Evolutionary conservation across 1,140 invertebrate genomes (phyloP), one percentile per base, ranked within the genome.

Genomic region (Lepidostoma basale): DNA sequence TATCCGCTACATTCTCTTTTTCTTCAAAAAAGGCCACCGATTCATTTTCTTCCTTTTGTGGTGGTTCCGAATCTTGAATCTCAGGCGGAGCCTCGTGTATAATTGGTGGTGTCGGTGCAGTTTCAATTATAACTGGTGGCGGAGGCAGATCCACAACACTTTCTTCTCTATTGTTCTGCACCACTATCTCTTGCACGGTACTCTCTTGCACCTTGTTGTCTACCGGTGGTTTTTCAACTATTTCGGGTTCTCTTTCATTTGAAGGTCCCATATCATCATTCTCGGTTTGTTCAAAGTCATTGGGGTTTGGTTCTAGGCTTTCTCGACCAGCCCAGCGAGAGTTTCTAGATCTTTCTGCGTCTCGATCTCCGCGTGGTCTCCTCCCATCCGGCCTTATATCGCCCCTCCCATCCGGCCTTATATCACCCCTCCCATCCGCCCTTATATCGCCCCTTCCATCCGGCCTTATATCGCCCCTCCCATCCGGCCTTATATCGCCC

Each of bases 361-460:
- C 56, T 14, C 52, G 28, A 36, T 71, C 69, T 28, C 42, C 44
- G 1, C 62, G 45, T 3, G 62, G 26, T 23, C 62, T 54, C 39
- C 62, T 45, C 12, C n/a, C 30, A 16, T 62, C 60, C 6, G 3
- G 8, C 14, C 40, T 14, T 14, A 3, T 20, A 3, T 45, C 44
- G 16, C 44, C 44, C 5, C 25, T 33, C 10, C 36, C 33, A 2
- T 36, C 23, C 8, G 62, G 16, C 3, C 44, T 25, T 25, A 42
- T 26, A 44, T 45, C 39, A 45, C 59, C 76, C 77, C 78, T 78
- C n/a, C 79, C 80, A 14, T 75, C 75, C 5, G 25, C 10, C 5
- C 23, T 23, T 56, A 14, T 63, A 14, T 42, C 56, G 64, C 68
- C 54, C 33, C 54, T 59, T 4, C 28, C 28, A 18, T 59, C 54